Base-by-base conservation (phyloP, 2,113 vertebrate species). In the Willisornis vidua region DNA sequence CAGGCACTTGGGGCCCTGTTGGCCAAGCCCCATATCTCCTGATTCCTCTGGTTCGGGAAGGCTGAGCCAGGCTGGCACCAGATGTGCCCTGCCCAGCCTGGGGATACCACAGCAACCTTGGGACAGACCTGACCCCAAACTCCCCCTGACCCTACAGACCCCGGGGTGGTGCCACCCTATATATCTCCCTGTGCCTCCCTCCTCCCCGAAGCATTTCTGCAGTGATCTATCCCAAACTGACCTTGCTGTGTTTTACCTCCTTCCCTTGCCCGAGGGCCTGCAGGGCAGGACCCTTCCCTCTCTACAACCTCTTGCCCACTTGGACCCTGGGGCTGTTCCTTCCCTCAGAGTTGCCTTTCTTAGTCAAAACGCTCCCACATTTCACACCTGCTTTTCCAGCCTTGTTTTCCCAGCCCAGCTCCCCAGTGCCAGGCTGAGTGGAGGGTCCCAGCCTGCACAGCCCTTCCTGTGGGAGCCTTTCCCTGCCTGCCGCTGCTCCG, bases 401-500 rank as follows among this genome's bases (percentile, higher is more conserved):
- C 45, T 51, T 54, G 20, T 72, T 90, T 57, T 63, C 62, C 71
- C 75, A 93, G 72, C 33, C 58, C 76, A n/a, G 62, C 18, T 72
- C 26, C 46, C 8, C 31, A 0, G 24, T 20, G 29, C 85, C 0
- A 3, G 79, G 49, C 54, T 0, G 0, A 28, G 71, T 33, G 72
- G 68, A 68, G 41, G 58, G 48, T 71, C 65, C n/a, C 46, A 62
- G 29, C 52, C 90, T 7, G 51, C 77, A 48, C 51, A 61, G 2
- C n/a, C 65, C 31, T 35, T 25, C 59, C 62, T 1, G 0, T 15
- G 87, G 22, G 7, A 23, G 57, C 24, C 48, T 82, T 33, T 76
- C 67, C 62, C 68, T 48, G 9, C 39, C 14, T 2, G 0, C 1
- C 1, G 31, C 70, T 3, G 1, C 66, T 17, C 2, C 0, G 0